phyloP scores from a whole-genome alignment of 1,140 invertebrate genomes.

The Aphelinus atriplicis region DNA sequence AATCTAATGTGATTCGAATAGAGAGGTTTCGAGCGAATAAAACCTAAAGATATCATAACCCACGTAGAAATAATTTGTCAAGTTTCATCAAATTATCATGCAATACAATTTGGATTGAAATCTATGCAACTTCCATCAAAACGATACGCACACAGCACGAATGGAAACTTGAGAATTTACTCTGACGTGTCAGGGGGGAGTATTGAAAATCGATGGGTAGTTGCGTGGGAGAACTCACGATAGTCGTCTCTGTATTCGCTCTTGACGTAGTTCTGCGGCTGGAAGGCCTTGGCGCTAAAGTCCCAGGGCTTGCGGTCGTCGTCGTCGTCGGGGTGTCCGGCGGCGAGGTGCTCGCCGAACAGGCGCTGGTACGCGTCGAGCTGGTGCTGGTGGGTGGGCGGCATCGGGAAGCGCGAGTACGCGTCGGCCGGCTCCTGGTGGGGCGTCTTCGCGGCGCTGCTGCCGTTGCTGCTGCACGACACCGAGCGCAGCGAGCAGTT shows the following conservation, averaged over 20 bases:
- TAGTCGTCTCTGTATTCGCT: constrained; percentile 52
- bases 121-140: no score
- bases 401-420: constrained; percentile 2
- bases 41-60: no score
- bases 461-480: constrained; percentile 41
- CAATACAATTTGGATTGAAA: no score
- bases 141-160: no score
- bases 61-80: no score
- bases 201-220: no score
- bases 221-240: constrained; percentile 47
- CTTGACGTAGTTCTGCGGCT: constrained; percentile 35
- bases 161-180: no score
- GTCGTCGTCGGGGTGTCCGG: constrained; percentile 33
- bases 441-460: constrained; percentile 34
- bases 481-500: constrained; percentile 52
- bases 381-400: constrained; percentile 4
- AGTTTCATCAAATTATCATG: no score
- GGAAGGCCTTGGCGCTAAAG: constrained; percentile 29
- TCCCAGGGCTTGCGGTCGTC: constrained; percentile 54
- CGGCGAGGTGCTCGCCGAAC: constrained; percentile 16
- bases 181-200: no score
- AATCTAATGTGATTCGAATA: no score
- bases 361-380: constrained; percentile 16
- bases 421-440: constrained; percentile 10
- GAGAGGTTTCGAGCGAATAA: no score